Conservation (phyloP, 2,113 vertebrate species). For the Python bivittatus region DNA sequence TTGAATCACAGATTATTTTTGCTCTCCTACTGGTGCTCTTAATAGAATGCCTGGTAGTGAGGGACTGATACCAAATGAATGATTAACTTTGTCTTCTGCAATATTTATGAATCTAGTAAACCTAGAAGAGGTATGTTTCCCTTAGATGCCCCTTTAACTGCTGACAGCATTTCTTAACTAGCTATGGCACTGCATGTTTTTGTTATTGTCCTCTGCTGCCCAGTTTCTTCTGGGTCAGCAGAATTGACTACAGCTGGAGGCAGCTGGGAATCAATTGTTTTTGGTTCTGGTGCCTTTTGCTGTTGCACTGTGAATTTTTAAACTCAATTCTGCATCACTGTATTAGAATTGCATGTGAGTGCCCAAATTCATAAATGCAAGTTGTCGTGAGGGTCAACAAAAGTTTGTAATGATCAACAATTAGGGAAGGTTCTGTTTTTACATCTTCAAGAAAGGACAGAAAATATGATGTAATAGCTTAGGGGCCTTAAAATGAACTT, state of each 20-base stretch:
- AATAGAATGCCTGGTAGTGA: not conserved
- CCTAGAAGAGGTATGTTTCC: not conserved
- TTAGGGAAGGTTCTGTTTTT: not conserved
- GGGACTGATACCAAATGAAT: not conserved
- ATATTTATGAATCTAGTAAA: not conserved
- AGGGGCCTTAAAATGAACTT: not conserved
- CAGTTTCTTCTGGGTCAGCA: not conserved
- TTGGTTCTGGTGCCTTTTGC: not conserved
- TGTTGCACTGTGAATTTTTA: not conserved
- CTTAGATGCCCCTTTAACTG: not conserved
- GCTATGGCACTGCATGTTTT: not conserved
- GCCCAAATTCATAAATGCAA: not conserved
- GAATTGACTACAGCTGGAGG: not conserved
- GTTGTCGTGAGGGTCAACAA: not conserved
- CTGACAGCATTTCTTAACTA: not conserved
- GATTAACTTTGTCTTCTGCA: not conserved
- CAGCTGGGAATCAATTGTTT: not conserved
- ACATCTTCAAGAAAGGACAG: not conserved
- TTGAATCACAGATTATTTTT: not conserved
- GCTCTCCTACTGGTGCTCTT: not conserved
- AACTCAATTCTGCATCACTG: not conserved
- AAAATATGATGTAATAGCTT: not conserved
- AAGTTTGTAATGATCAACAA: not conserved
- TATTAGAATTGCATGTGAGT: not conserved
- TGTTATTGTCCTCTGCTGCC: not conserved